A percentile compares a stretch with the other conserved stretches of the same genome.
phyloP scores from a whole-genome alignment of 2,888 invertebrate genomes.

The Drosophila lacicola region DNA sequence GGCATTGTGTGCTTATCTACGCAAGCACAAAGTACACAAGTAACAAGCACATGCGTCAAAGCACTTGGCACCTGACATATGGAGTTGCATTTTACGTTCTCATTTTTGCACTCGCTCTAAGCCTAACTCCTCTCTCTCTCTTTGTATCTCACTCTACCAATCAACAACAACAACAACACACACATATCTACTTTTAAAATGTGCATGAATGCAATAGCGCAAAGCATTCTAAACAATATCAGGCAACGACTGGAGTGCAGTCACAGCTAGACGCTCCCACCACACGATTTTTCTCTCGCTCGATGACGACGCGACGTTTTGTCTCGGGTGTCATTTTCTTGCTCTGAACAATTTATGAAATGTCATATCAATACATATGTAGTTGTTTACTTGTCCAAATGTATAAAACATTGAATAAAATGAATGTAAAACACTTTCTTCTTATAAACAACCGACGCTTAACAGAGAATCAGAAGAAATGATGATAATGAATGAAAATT shows the following conservation, averaged over 20 bases:
- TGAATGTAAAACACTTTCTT: constrained; percentile 22
- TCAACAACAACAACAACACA: too few relatives aligned
- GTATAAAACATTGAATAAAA: background rate
- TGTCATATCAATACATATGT: constrained; percentile 34
- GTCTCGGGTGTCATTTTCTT: constrained; percentile 22
- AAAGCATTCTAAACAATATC: constrained; percentile 23
- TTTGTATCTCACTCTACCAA: background rate
- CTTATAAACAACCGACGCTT: background rate
- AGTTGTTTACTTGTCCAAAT: constrained; percentile 41
- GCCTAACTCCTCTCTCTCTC: background rate
- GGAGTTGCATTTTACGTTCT: constrained; percentile 22
- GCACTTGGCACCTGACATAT: constrained; percentile 46
- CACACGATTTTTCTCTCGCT: constrained; percentile 5
- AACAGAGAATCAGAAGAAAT: constrained; percentile 6
- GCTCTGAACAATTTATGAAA: constrained; percentile 49
- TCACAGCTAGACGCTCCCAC: constrained; percentile 15
- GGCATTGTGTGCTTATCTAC: constrained; percentile 17
- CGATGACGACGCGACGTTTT: constrained; percentile 16
- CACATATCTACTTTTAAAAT: background rate
- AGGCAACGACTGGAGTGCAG: constrained; percentile 26
- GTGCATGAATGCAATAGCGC: constrained; percentile 21
- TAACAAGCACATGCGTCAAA: constrained; percentile 29
- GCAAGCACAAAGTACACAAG: constrained; percentile 35
- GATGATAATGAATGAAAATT: constrained; percentile 13
- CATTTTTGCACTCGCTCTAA: constrained; percentile 10